Base-by-base conservation (phyloP, 2,888 invertebrate genomes). In the Trisateles emortualis region DNA sequence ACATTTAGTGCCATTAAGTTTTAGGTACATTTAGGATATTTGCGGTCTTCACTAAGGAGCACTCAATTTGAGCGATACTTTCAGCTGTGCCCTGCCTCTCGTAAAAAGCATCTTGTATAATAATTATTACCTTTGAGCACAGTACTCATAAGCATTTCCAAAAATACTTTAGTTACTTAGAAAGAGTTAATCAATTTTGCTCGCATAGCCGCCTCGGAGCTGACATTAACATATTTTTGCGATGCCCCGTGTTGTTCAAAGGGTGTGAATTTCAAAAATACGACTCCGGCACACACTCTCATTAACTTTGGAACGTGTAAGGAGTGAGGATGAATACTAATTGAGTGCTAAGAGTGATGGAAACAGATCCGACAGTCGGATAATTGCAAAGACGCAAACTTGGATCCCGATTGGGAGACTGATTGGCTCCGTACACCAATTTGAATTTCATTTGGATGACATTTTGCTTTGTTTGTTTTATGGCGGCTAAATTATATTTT, bases 291-390 rank as follows among this genome's bases (percentile, higher is more conserved):
- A 84, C 84, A 80, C 79, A 79, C 79, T 85, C 86, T 88, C 89
- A 90, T 91, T 91, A 90, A 89, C 88, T 90, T 88, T 86, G 89
- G 83, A 90, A 86, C 88, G 86, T 76, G 85, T 86, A 90, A 89
- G 89, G 87, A 89, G 81, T 73, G 79, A 76, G 72, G 74, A 75
- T 86, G 91, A 88, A 92, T 91, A 87, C 88, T 90, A 91, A 92
- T 89, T 87, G 83, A 80, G 79, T 68, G 63, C 76, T 68, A 64
- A 82, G 83, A 83, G 69, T 71, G 73, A 63, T 54, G 52, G 38
- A 56, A 57, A 64, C 64, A 84, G 84, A 86, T 32, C 72, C 51
- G 83, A 74, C 78, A 78, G 52, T 52, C 33, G 49, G 50, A 52
- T 68, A 68, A 65, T 71, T 47, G 50, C 36, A 30, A 32, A 30